Conservation (phyloP, 2,797 vertebrate species). For the Darevskia mixta region DNA sequence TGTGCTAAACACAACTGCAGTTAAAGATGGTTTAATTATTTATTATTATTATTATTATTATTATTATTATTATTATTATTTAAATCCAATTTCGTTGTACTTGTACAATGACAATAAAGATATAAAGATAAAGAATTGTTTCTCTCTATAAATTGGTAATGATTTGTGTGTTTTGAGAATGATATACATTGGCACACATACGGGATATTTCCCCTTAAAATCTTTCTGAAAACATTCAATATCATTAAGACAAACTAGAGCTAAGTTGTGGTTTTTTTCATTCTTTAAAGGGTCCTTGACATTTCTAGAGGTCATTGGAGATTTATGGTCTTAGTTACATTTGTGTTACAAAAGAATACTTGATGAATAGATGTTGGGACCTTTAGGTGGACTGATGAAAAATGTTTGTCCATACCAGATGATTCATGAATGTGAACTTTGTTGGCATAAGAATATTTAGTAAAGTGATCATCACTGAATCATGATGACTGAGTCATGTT, state of each 20-base stretch:
- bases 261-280: conserved; percentile 12
- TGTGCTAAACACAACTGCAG: conserved; percentile 7
- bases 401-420: conserved; percentile 56
- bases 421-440: conserved; percentile 69
- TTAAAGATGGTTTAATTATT: not conserved
- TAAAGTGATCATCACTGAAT: conserved; percentile 78
- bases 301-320: not conserved
- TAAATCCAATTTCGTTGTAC: no score
- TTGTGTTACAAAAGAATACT: conserved; percentile 24
- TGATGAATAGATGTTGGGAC: conserved; percentile 26
- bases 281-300: conserved; percentile 3
- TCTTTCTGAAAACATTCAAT: not conserved
- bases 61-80: no score
- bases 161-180: not conserved
- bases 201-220: not conserved
- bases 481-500: conserved; percentile 77
- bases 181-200: conserved; percentile 8
- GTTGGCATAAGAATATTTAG: conserved; percentile 57
- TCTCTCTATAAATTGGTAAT: not conserved
- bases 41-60: no score
- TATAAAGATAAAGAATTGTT: no score
- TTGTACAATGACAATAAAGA: no score
- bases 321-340: not conserved
- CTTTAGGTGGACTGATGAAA: conserved; percentile 41
- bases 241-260: not conserved